Conservation (phyloP, 2,797 vertebrate genomes). For the Yasuhikotakia modesta region DNA sequence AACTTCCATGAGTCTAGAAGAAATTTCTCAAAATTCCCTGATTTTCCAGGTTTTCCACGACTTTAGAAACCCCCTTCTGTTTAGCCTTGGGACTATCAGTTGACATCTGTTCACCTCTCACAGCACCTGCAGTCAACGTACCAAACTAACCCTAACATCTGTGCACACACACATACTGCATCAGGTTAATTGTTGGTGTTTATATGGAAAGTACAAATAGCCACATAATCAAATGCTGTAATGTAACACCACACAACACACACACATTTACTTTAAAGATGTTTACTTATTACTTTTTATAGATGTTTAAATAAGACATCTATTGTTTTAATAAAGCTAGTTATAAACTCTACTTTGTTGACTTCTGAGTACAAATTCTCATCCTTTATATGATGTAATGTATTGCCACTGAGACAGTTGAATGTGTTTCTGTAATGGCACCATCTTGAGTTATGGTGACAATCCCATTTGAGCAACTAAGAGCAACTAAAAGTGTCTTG, state of each 20-base stretch:
- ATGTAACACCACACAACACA: neutral
- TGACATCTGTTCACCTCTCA: slow-evolving; percentile 40
- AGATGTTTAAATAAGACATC: too few species aligned
- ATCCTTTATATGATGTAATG: neutral
- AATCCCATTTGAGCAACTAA: neutral
- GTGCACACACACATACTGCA: slow-evolving; percentile 18
- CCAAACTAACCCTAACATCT: slow-evolving; percentile 26
- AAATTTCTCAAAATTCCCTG: too few species aligned
- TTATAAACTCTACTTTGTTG: too few species aligned
- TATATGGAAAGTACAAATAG: slow-evolving; percentile 62
- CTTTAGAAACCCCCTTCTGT: neutral
- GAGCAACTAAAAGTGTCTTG: slow-evolving; percentile 8
- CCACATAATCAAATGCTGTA: slow-evolving; percentile 63
- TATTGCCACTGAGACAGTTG: too few species aligned
- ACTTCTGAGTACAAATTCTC: too few species aligned
- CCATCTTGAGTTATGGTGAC: slow-evolving; percentile 23
- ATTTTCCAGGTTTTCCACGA: too few species aligned
- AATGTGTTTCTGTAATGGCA: neutral
- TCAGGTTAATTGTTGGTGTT: slow-evolving; percentile 22
- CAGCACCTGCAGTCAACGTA: slow-evolving; percentile 22
- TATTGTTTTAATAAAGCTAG: too few species aligned
- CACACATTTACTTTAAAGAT: neutral
- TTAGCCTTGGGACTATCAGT: slow-evolving; percentile 11
- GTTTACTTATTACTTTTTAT: too few species aligned
- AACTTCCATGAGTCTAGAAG: too few species aligned